These are phyloP conservation scores for Venusia cambrica DNA, from an alignment of 2,888 invertebrate genomes.

Conservation along the genomic window DNA sequence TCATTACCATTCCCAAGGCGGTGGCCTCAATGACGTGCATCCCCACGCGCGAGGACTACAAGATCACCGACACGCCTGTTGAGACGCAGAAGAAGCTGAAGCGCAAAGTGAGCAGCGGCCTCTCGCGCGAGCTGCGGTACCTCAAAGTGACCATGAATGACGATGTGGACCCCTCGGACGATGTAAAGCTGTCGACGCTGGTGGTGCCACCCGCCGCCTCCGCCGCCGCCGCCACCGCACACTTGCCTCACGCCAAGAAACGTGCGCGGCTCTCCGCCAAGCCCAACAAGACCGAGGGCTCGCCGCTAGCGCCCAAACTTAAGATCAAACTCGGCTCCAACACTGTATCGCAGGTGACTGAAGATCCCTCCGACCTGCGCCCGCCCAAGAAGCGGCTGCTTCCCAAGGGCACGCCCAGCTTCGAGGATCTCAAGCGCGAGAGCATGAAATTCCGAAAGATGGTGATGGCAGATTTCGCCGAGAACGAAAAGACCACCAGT, in stretches of 20 bases:
- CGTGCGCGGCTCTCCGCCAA: conserved; percentile 55
- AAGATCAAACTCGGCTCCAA: conserved; percentile 88
- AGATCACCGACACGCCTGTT: conserved; percentile 82
- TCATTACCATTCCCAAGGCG: conserved; percentile 92
- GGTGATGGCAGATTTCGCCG: conserved; percentile 92
- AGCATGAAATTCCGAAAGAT: conserved; percentile 92
- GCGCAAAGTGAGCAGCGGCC: conserved; percentile 74
- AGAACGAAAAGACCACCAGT: conserved; percentile 81
- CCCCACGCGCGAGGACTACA: conserved; percentile 92
- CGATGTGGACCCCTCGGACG: conserved; percentile 70
- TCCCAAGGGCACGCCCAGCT: conserved; percentile 83
- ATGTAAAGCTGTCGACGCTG: conserved; percentile 51
- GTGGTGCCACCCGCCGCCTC: conserved; percentile 36
- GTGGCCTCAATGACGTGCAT: conserved; percentile 94
- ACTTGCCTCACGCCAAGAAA: conserved; percentile 47
- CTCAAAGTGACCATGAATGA: conserved; percentile 82
- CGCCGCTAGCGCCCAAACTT: conserved; percentile 83
- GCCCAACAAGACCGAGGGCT: conserved; percentile 41
- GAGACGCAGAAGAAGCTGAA: conserved; percentile 86
- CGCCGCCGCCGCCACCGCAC: conserved; percentile 35
- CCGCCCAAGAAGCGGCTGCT: conserved; percentile 94
- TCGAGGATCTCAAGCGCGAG: conserved; percentile 90
- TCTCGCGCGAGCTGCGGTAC: conserved; percentile 83
- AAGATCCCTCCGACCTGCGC: conserved; percentile 77
- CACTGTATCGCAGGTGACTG: conserved; percentile 74